Base-by-base conservation (phyloP, 2,888 invertebrate genomes). In the Danaus chrysippus region DNA sequence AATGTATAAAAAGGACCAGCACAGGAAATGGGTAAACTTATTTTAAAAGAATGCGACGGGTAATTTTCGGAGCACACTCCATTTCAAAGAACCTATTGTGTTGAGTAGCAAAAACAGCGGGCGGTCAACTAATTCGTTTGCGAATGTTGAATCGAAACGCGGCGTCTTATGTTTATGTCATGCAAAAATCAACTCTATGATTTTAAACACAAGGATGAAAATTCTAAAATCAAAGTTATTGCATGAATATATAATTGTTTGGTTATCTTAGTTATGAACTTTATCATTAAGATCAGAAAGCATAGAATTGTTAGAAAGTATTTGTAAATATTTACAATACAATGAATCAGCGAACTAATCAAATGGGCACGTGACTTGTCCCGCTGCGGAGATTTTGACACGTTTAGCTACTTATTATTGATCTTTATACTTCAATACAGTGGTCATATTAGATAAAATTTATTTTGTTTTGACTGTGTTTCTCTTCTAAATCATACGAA, bases 101-200 rank as follows among this genome's bases (percentile, higher is more conserved):
- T 81, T 77, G 81, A 86, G 83, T 83, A 86, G 85, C 86, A 86
- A 84, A 84, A 87, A 82, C 88, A 77, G 73, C 83, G 78, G 88
- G 88, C 70, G 87, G 86, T 89, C 87, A 82, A 77, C 82, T 85
- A 87, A 88, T 87, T 86, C 79, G 76, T 83, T 83, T 79, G 79
- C 77, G 74, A 81, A 80, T 76, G 73, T 64, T 61, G 79, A 72
- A 79, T 81, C 78, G 78, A 68, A 67, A 68, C 69, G 71, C 73
- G 71, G 65, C 63, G 68, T 62, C 71, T 68, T 68, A 60, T 34
- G 54, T 52, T 15, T 58, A 0, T 10, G 19, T 2, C 61, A 64
- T 43, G 23, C 42, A 13, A 73, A 73, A 73, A 62, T 59, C 10
- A 66, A 71, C 73, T 61, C 42, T 75, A 72, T 56, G 0, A 0